phyloP scores from a whole-genome alignment of 1,140 invertebrate species.

The Zaprionus africanus region DNA sequence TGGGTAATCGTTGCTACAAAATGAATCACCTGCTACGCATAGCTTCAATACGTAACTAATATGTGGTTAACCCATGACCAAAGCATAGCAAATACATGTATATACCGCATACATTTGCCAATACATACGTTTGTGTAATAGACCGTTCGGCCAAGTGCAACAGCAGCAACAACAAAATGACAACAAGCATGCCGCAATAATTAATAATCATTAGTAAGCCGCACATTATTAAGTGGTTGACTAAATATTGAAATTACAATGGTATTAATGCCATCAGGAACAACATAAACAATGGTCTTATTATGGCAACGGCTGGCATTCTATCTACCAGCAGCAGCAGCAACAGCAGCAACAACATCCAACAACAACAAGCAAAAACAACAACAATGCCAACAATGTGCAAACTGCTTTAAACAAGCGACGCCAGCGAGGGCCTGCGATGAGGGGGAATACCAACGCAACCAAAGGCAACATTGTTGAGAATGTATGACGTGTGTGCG shows the following conservation, averaged over 20 bases:
- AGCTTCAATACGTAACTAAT: conserved; percentile 57
- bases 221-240: conserved; percentile 80
- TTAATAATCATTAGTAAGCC: conserved; percentile 81
- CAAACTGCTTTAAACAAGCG: conserved; percentile 75
- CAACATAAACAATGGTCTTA: conserved; percentile 79
- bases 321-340: conserved; percentile 17
- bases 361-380: conserved; percentile 23
- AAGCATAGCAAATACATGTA: conserved; percentile 18
- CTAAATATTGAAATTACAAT: conserved; percentile 82
- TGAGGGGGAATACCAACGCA: conserved; percentile 18
- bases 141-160: not conserved
- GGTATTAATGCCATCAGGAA: conserved; percentile 72
- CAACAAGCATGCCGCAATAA: conserved; percentile 72
- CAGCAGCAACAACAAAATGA: conserved; percentile 32
- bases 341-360: conserved; percentile 15
- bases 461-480: conserved; percentile 56
- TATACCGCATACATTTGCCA: conserved; percentile 5
- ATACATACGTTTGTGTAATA: conserved; percentile 1
- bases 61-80: conserved; percentile 62
- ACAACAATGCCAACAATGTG: conserved; percentile 71
- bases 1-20: conserved; percentile 20
- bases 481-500: conserved; percentile 5
- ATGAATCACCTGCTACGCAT: conserved; percentile 49
- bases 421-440: conserved; percentile 30
- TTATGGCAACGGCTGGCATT: conserved; percentile 55